Base-by-base conservation (phyloP, 2,888 invertebrate species). In the Galerucella calmariensis region DNA sequence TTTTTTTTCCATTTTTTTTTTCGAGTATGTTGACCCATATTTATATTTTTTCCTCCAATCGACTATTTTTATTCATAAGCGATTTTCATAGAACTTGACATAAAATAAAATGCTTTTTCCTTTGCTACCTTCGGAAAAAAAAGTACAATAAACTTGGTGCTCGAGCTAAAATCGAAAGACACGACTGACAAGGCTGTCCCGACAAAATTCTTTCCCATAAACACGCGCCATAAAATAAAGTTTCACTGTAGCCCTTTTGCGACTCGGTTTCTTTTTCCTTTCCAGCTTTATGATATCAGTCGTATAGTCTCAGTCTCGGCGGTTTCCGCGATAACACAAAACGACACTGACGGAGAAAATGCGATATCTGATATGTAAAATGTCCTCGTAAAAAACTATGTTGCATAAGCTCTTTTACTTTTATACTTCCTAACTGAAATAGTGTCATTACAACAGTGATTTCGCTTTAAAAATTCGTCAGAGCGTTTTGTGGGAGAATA, bases 1-100 rank as follows among this genome's bases (percentile, higher is more conserved):
- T 88, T 58, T 44, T 62, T 48, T 27, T 58, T 59, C 61, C 27
- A 48, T 48, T 65, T 65, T 56, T 35, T 35, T 35, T 27, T 2
- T 27, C 3, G 27, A 27, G 27, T 2, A 2, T 27, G 27, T 27
- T 27, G 27, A 27, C 61, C 61, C 12, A 65, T n/a, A 5, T 46
- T 69, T 69, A n/a, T 20, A 51, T 59, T 46, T 46, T 46, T n/a
- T n/a, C 12, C 46, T 46, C 3, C 46, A 46, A 46, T 35, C 5
- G 35, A 35, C 35, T 5, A 35, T 35, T 35, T 35, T 35, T 35
- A 35, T 35, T 35, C 35, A 35, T 35, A 35, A 35, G 5, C 35
- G 35, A 35, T 35, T 35, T 35, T 35, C 5, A 51, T n/a, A 10
- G 6, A 51, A 51, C 14, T n/a, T n/a, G 51, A 51, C 8, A n/a